Evolutionary conservation across 2,113 vertebrate species (phyloP), one percentile per base, ranked within the genome.

Genomic region (Ptyas mucosa): DNA sequence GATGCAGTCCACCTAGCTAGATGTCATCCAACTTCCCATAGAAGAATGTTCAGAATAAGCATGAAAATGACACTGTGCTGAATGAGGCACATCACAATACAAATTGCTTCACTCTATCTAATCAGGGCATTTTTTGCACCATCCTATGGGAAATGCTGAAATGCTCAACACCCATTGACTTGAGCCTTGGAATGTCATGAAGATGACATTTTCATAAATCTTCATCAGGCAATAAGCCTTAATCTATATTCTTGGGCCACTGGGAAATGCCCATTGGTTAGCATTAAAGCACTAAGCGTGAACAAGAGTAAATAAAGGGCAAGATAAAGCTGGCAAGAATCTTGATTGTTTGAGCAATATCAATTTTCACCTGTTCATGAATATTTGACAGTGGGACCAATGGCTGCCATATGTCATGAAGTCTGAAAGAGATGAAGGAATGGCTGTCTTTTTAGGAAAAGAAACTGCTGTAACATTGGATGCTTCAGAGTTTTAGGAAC

Each of bases 151-250:
- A 93, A 94, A 87, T 51, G 87, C 8, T 14, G 85, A 9, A 91
- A 92, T 29, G 94, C 91, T 87, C 85, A 93, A 26, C 55, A 94
- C 85, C 86, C 43, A 75, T 91, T 91, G 1, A 90, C 87, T 91
- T 24, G 3, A 91, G 54, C 89, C 94, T 96, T 85, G 93, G 95
- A 93, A 1, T 93, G 89, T 90, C 93, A 87, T 57, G 87, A 57
- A 81, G 34, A 89, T 94, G 95, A 95, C 94, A 95, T 75, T 85
- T 90, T 94, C 94, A 95, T 96, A 95, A 86, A 94, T 97, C 95
- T 96, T 96, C 87, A 96, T 96, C 93, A 95, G 95, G 85, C 94
- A 89, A 91, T 1, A 0, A 21, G 53, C 57, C 85, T 95, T 96
- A 81, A 95, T 92, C 91, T 94, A 5, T 93, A 92, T 94, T 92